phyloP scores from a whole-genome alignment of 1,140 invertebrate genomes.

The Chionoecetes opilio region DNA sequence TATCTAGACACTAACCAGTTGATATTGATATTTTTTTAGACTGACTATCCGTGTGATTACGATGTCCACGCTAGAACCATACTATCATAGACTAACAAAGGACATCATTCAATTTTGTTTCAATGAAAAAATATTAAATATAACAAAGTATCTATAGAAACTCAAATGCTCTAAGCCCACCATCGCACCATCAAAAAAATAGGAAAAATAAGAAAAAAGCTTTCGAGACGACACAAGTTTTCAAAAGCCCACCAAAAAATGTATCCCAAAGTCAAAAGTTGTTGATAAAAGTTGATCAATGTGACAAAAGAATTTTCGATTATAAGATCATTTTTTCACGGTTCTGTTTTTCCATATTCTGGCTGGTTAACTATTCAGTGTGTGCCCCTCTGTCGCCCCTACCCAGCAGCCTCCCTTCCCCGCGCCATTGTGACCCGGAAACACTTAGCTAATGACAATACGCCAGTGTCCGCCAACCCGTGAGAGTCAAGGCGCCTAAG shows the following conservation, averaged over 20 bases:
- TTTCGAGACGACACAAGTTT: background rate
- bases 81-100: no score
- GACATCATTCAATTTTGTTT: no score
- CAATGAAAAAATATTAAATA: no score
- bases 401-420: background rate
- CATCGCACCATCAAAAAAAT: no score
- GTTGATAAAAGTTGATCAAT: background rate
- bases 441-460: background rate
- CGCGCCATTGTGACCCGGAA: background rate
- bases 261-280: no score
- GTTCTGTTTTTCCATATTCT: background rate
- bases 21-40: no score
- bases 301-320: background rate
- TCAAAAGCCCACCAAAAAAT: background rate
- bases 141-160: no score
- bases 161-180: no score
- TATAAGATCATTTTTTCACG: background rate
- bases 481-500: background rate
- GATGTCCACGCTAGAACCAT: no score
- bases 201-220: no score
- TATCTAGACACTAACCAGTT: no score
- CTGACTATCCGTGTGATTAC: no score
- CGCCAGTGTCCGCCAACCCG: background rate
- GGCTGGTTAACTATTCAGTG: background rate
- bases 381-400: background rate